Evolutionary conservation across 1,140 invertebrate species (phyloP), one percentile per base, ranked within the genome.

Genomic region (Papilio polytes): DNA sequence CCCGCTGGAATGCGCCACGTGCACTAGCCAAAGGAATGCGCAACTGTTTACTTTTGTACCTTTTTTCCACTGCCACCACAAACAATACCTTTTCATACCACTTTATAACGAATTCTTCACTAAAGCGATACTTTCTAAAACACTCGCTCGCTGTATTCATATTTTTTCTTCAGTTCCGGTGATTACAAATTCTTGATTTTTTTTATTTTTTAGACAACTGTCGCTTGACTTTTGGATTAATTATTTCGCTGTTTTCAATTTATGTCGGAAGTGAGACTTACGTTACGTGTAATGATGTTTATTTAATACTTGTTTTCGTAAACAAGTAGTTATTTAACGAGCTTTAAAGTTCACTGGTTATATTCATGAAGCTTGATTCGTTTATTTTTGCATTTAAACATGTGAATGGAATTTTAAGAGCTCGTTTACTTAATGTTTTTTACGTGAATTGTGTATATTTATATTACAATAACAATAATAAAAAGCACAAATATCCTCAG

Each of bases 1-100:
- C 93, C 93, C 93, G 82, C 81, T 85, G 92, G 93, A 92, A 94
- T 94, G 92, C 86, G 89, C 93, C 93, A 94, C 92, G 93, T 93
- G 93, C 90, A 90, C 90, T 92, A 89, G 89, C 88, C 90, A 78
- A 87, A 88, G 93, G 93, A 92, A 94, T 94, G 93, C 91, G 91
- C 92, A 91, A 94, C 91, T 94, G 91, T 94, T 94, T 94, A 89
- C 90, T 90, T 92, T 92, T 93, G 46, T 91, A 70, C 82, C 87
- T 90, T 92, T 90, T 89, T 87, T 85, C 84, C 82, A 76, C 84
- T 79, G 84, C 86, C 88, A 87, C 86, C 88, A 90, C 90, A 94
- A 93, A 92, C 91, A 92, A 91, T 92, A 88, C 89, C 87, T 90
- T 90, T 90, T 90, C 89, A 89, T 89, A 87, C 87, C 85, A 90